A percentile compares a stretch with the other conserved stretches of the same genome.
Evolutionary conservation across 2,113 vertebrate genomes (phyloP).

Genomic region (Puffinus mauretanicus): DNA sequence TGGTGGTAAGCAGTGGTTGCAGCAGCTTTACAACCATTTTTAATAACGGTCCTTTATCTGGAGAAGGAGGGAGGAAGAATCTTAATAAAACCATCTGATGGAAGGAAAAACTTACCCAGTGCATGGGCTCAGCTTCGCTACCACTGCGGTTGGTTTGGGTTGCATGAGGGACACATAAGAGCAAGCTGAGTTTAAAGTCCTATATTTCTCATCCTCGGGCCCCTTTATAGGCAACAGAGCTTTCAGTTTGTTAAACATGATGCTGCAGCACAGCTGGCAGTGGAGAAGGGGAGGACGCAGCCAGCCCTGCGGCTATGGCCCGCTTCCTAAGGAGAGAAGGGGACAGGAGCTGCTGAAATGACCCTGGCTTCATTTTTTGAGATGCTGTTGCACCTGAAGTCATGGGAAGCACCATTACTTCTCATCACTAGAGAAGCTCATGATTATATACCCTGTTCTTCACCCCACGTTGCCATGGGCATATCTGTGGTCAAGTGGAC

Average conservation of each 20-base stretch:
- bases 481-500: neutral
- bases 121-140: neutral
- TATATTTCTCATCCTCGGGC: neutral
- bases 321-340: neutral
- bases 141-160: neutral
- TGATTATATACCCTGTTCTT: too few species aligned
- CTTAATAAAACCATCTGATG: neutral
- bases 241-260: neutral
- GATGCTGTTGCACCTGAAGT: neutral
- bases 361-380: neutral
- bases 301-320: rapidly evolving
- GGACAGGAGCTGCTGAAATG: neutral
- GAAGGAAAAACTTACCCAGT: neutral
- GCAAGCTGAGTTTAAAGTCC: neutral
- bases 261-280: neutral
- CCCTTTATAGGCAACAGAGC: neutral
- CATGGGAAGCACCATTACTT: neutral
- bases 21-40: neutral
- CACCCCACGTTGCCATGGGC: rapidly evolving
- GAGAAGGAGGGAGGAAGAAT: neutral
- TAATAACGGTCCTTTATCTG: neutral
- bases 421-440: neutral
- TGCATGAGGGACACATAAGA: neutral
- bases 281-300: neutral
- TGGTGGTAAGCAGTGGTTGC: neutral